These are phyloP conservation scores for Alouatta palliata DNA, from an alignment of 2,113 vertebrate genomes.

Conservation along the genomic window DNA sequence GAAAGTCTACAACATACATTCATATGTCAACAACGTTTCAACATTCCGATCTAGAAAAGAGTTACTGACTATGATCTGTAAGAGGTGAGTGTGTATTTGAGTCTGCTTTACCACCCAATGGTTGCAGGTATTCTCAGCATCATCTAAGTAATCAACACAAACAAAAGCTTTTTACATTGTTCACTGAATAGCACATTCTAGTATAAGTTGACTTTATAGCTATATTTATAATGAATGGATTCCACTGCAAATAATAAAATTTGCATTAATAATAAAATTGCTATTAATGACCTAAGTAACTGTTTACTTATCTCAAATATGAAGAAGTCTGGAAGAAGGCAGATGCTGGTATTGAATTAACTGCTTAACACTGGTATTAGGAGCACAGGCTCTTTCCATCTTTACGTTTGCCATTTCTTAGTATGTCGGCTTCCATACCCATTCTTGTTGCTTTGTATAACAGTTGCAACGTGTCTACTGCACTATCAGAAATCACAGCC, in stretches of 20 bases:
- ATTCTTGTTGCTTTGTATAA: neutral
- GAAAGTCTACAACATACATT: neutral
- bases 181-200: neutral
- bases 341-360: neutral
- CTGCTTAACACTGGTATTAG: neutral
- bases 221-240: neutral
- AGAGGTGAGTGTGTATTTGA: neutral
- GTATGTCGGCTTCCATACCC: neutral
- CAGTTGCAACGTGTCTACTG: neutral
- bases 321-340: neutral
- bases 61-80: neutral
- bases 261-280: neutral
- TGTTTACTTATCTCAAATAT: neutral
- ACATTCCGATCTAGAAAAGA: neutral
- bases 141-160: neutral
- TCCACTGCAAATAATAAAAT: neutral
- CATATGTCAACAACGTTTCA: neutral
- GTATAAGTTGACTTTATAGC: neutral
- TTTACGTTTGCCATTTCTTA: neutral
- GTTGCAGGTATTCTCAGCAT: neutral
- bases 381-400: neutral
- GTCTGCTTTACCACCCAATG: neutral
- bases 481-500: neutral
- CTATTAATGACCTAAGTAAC: neutral
- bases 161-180: neutral